A percentile compares a stretch with the other conserved stretches of the same genome.
Evolutionary conservation across 2,113 vertebrate genomes (phyloP).

Genomic region (Nerophis lumbriciformis): DNA sequence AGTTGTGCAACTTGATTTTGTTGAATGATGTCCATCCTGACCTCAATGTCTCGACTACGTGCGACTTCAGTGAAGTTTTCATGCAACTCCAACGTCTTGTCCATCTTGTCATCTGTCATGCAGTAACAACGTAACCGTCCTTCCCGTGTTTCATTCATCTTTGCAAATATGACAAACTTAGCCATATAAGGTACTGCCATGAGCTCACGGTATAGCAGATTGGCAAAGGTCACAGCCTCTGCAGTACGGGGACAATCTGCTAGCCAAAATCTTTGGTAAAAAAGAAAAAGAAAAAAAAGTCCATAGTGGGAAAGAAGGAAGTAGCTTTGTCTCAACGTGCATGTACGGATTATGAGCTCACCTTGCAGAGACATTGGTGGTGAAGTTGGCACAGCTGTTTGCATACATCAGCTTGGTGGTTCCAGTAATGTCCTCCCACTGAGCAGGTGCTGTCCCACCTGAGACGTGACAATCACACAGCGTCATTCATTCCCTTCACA

Average conservation of each 20-base stretch:
- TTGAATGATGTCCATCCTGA: slow-evolving; percentile 40
- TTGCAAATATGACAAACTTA: slow-evolving; percentile 97
- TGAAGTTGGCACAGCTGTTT: slow-evolving; percentile 92
- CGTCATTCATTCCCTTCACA: slow-evolving; percentile 11
- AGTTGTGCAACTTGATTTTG: background rate
- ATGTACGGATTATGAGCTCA: slow-evolving; percentile 50
- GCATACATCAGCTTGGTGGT: slow-evolving; percentile 94
- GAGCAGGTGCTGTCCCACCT: slow-evolving; percentile 93
- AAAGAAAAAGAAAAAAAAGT: background rate
- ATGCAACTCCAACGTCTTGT: slow-evolving; percentile 96
- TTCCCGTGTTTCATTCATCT: slow-evolving; percentile 91
- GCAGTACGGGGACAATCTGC: slow-evolving; percentile 92
- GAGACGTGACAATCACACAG: slow-evolving; percentile 15
- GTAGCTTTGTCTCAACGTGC: background rate
- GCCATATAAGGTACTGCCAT: slow-evolving; percentile 93
- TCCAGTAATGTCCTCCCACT: slow-evolving; percentile 98
- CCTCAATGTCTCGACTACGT: slow-evolving; percentile 96
- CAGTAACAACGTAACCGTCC: slow-evolving; percentile 96
- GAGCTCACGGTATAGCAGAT: slow-evolving; percentile 87
- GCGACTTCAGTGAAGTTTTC: slow-evolving; percentile 96
- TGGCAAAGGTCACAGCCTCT: slow-evolving; percentile 90
- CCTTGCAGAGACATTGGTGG: slow-evolving; percentile 98
- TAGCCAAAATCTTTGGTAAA: slow-evolving; percentile 86
- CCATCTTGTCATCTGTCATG: slow-evolving; percentile 97
- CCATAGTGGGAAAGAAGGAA: background rate